A percentile compares a stretch with the other conserved stretches of the same genome.
phyloP scores from a whole-genome alignment of 1,140 invertebrate species.

The Psix sp. region DNA sequence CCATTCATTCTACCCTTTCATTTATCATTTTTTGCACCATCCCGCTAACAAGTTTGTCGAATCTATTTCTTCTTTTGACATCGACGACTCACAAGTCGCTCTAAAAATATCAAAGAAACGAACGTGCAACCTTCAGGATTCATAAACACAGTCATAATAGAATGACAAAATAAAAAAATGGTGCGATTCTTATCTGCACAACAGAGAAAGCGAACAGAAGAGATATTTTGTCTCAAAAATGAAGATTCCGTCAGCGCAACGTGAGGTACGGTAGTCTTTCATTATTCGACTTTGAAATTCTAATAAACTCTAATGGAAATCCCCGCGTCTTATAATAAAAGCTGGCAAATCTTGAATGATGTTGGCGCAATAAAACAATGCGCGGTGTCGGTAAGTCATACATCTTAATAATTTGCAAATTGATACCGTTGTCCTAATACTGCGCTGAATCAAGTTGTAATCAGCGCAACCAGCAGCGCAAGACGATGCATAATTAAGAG shows the following conservation, averaged over 20 bases:
- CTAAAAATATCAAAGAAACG: too few species aligned
- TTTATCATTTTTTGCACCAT: slow-evolving; percentile 3
- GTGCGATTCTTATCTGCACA: too few species aligned
- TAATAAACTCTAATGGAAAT: slow-evolving; percentile 39
- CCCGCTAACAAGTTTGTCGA: slow-evolving; percentile 3
- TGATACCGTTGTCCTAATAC: slow-evolving; percentile 8
- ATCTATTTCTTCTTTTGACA: neutral
- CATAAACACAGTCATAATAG: too few species aligned
- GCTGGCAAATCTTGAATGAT: slow-evolving; percentile 29
- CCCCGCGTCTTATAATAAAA: slow-evolving; percentile 25
- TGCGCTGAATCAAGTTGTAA: slow-evolving; percentile 3
- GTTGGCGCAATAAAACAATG: slow-evolving; percentile 27
- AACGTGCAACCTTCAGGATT: too few species aligned
- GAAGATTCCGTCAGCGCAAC: neutral
- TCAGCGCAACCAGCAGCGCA: slow-evolving; percentile 2
- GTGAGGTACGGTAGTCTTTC: slow-evolving; percentile 8
- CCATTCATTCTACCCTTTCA: neutral
- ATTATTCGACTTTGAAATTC: slow-evolving; percentile 20
- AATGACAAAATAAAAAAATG: too few species aligned
- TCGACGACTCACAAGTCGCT: neutral
- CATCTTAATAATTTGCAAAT: slow-evolving; percentile 32
- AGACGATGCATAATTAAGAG: slow-evolving; percentile 6
- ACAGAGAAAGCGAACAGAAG: neutral
- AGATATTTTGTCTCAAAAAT: too few species aligned
- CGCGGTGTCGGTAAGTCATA: slow-evolving; percentile 13